phyloP scores from a whole-genome alignment of 2,888 invertebrate genomes.

The Tipula unca region DNA sequence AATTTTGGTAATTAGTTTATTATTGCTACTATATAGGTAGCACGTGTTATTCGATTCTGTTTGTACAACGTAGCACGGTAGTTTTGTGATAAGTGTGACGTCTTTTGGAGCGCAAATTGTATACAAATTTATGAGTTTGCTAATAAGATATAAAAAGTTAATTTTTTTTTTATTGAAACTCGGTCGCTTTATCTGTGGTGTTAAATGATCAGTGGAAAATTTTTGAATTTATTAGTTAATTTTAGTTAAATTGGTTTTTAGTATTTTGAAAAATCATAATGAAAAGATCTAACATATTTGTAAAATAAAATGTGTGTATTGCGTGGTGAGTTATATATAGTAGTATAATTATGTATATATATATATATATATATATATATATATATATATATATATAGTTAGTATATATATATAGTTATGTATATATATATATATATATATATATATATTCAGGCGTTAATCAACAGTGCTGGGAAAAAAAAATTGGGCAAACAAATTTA shows the following conservation, averaged over 20 bases:
- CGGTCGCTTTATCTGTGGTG: neutral
- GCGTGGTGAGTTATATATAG: no score
- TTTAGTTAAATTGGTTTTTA: neutral
- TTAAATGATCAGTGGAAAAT: neutral
- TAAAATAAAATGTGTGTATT: no score
- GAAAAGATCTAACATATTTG: no score
- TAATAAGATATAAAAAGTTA: neutral
- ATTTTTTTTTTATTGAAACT: neutral
- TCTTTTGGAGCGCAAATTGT: neutral
- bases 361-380: conserved; percentile 24
- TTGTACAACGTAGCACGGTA: neutral
- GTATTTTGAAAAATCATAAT: no score
- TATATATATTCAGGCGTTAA: conserved; percentile 21
- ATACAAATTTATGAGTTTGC: neutral
- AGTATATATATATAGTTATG: conserved; percentile 22
- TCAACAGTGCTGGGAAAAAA: no score
- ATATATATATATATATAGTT: conserved; percentile 23
- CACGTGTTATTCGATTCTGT: neutral
- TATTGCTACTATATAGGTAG: neutral
- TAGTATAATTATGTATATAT: conserved; percentile 21
- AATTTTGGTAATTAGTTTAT: neutral
- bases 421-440: conserved; percentile 24
- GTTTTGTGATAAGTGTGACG: neutral
- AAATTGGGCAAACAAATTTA: no score
- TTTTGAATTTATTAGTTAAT: neutral